phyloP scores from a whole-genome alignment of 2,888 invertebrate genomes.

The Macrosoma leucophasiata region DNA sequence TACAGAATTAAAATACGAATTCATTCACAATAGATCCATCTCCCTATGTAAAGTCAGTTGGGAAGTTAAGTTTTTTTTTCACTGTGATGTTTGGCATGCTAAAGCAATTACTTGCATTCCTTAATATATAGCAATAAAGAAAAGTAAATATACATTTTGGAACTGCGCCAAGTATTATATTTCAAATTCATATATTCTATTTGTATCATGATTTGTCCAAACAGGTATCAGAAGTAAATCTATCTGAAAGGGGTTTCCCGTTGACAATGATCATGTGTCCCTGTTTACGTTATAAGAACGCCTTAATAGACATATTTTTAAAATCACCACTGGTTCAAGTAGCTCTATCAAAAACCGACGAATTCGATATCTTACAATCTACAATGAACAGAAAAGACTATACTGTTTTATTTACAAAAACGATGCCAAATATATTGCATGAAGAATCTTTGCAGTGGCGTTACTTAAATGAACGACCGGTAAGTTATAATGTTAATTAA shows the following conservation, averaged over 20 bases:
- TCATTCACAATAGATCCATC: no score
- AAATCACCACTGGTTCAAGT: constrained; percentile 35
- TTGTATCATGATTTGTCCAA: no score
- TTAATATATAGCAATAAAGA: no score
- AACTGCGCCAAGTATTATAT: not conserved
- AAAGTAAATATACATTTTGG: no score
- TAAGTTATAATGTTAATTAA: constrained; percentile 23
- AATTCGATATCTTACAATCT: constrained; percentile 41
- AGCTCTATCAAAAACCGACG: constrained; percentile 41
- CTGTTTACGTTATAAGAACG: constrained; percentile 46
- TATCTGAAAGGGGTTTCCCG: constrained; percentile 54
- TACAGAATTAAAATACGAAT: no score
- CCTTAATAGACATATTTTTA: constrained; percentile 45
- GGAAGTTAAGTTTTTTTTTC: no score
- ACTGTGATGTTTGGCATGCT: no score
- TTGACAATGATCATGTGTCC: constrained; percentile 52
- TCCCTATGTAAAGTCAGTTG: no score
- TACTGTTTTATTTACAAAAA: constrained; percentile 54
- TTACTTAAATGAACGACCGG: constrained; percentile 55
- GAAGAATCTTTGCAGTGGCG: constrained; percentile 51
- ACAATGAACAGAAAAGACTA: constrained; percentile 46
- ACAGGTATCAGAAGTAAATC: constrained; percentile 42
- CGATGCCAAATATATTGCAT: constrained; percentile 44
- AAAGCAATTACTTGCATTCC: no score
- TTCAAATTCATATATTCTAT: not conserved